Percentiles rank a stretch among this genome's conserved stretches.
Conservation (phyloP, 1,140 invertebrate genomes). For the Gryllus bimaculatus region DNA sequence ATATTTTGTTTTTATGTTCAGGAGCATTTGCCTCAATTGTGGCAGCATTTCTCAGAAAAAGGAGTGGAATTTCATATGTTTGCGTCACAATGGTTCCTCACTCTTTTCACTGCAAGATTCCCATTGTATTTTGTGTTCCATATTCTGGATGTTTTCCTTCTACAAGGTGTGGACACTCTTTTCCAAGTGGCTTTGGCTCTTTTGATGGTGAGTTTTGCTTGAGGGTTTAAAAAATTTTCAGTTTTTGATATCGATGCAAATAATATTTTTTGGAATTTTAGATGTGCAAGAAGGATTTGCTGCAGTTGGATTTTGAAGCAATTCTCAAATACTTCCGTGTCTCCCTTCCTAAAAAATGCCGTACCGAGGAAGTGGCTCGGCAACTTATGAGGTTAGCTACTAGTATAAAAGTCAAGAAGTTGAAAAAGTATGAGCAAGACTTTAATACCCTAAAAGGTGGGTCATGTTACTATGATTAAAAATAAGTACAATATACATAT, state of each 20-base stretch:
- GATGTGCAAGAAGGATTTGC: conserved; percentile 83
- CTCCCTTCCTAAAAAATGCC: conserved; percentile 90
- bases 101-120: conserved; percentile 96
- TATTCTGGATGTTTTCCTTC: conserved; percentile 91
- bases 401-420: conserved; percentile 83
- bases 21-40: conserved; percentile 85
- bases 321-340: conserved; percentile 89
- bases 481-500: no score
- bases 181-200: conserved; percentile 94
- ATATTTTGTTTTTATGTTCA: conserved; percentile 30
- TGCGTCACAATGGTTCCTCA: conserved; percentile 99
- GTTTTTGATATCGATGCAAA: neutral
- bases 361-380: conserved; percentile 78
- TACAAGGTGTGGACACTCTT: conserved; percentile 87
- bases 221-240: neutral
- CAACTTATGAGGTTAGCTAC: conserved; percentile 85
- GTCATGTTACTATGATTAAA: conserved; percentile 19
- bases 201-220: conserved; percentile 55
- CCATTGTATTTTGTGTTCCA: conserved; percentile 95
- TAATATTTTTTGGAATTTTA: conserved; percentile 28
- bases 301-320: conserved; percentile 92
- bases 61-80: conserved; percentile 98
- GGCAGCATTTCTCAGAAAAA: conserved; percentile 81
- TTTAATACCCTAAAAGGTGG: conserved; percentile 73
- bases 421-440: conserved; percentile 94